Evolutionary conservation across 2,797 vertebrate species (phyloP), one percentile per base, ranked within the genome.

Genomic region (Pangasius mekongensis): DNA sequence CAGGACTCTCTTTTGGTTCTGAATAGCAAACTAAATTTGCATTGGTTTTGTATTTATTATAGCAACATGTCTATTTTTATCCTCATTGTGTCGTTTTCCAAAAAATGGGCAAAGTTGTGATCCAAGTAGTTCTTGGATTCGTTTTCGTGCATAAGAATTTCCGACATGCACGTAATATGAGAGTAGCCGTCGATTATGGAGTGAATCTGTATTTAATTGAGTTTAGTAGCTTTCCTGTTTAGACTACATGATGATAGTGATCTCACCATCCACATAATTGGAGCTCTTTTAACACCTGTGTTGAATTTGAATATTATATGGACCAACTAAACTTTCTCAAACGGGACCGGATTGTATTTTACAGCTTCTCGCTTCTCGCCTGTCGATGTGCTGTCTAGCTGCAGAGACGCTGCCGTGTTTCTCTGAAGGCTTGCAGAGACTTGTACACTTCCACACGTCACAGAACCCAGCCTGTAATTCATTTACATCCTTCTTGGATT

Each of bases 371-470:
- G 30, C n/a, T 67, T 49, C 62, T 30, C 18, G 9, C 43, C 77
- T 13, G 0, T 27, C 9, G 2, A 9, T 9, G 47, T 47, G 30
- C 30, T 18, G 58, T 85, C 58, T 36, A 0, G 67, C 67, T 58
- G 4, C 52, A 67, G 47, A 84, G 47, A 52, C 49, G 5, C 47
- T 5, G n/a, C n/a, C 1, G 24, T 36, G 64, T 74, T 76, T 43
- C 54, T 60, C 60, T 85, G 69, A 71, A 54, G 83, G n/a, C 83
- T 30, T 83, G 81, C 36, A 10, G 39, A 83, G 81, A 66, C 81
- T 30, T 69, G 83, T 67, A 67, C n/a, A 14, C 43, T 36, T 84
- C 47, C 20, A 84, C 36, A 84, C 33, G 43, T 69, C 18, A 7
- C 16, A 71, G 47, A 77, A 22, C 30, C 62, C 64, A 74, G 33